A percentile compares a stretch with the other conserved stretches of the same genome.
These are phyloP conservation scores for Matsumurasca onukii DNA, from an alignment of 1,140 invertebrate species.

Conservation along the genomic window DNA sequence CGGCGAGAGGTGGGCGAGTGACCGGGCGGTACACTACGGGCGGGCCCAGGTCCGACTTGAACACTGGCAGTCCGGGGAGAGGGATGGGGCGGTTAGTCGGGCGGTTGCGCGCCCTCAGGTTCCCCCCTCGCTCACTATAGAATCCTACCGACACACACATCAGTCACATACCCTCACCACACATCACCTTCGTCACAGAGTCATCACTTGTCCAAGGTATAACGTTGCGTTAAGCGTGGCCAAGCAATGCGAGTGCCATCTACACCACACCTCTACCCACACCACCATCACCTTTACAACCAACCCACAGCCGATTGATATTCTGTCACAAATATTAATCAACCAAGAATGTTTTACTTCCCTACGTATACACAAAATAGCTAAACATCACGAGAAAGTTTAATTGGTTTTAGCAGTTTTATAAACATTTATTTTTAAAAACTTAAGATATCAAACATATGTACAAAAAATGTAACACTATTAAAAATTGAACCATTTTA, in stretches of 20 bases:
- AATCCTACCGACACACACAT: slow-evolving; percentile 15
- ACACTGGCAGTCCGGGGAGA: slow-evolving; percentile 53
- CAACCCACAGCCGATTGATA: neutral
- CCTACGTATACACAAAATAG: too few species aligned
- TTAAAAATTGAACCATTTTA: too few species aligned
- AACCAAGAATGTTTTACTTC: too few species aligned
- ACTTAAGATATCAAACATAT: too few species aligned
- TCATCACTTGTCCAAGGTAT: too few species aligned
- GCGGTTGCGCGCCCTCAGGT: slow-evolving; percentile 51
- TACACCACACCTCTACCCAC: neutral
- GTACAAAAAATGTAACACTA: too few species aligned
- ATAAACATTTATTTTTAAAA: too few species aligned
- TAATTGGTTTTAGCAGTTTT: too few species aligned
- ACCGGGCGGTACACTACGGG: slow-evolving; percentile 55
- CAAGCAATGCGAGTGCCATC: neutral
- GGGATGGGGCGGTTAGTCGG: slow-evolving; percentile 51
- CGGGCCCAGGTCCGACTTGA: slow-evolving; percentile 60
- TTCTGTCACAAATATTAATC: slow-evolving; percentile 3
- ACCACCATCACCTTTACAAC: neutral
- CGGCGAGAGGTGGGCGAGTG: slow-evolving; percentile 77
- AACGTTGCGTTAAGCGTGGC: neutral
- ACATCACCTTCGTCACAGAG: neutral
- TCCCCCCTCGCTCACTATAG: slow-evolving; percentile 35
- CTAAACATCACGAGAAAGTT: too few species aligned
- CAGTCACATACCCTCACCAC: neutral